Evolutionary conservation across 2,113 vertebrate species (phyloP).

Genomic region (Cygnus buccinator): DNA sequence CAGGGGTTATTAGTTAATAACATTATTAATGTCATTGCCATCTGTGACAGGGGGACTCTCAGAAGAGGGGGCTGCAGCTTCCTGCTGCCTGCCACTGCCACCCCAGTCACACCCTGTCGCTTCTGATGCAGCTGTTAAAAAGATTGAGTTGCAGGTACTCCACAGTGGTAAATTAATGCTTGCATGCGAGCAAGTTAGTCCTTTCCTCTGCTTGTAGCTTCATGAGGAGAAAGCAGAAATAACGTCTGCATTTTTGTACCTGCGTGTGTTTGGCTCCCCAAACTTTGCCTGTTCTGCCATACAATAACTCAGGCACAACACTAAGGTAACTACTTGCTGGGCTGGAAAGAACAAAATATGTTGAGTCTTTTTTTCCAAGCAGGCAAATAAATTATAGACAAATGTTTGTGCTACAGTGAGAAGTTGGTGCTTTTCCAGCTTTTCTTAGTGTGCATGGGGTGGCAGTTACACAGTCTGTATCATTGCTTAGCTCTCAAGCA

Average conservation of each 20-base stretch:
- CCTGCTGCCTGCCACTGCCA: accelerated
- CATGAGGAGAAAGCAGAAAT: not conserved
- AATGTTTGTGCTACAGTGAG: not conserved
- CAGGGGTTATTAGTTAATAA: not conserved
- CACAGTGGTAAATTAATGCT: not conserved
- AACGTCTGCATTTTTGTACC: accelerated
- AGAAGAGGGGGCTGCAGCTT: not conserved
- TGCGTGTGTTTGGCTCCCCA: not conserved
- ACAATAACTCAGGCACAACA: not conserved
- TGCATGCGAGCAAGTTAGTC: not conserved
- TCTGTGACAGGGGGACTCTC: accelerated
- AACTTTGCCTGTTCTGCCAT: not conserved
- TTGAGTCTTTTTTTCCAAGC: not conserved
- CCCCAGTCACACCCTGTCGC: not conserved
- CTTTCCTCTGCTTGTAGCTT: not conserved
- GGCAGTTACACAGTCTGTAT: not conserved
- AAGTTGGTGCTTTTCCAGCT: not conserved
- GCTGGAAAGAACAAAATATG: not conserved
- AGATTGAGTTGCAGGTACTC: not conserved
- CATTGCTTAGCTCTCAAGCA: not conserved
- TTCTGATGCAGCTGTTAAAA: not conserved
- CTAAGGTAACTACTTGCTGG: not conserved
- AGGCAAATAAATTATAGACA: not conserved
- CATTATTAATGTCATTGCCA: not conserved
- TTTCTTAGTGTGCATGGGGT: not conserved